Base-by-base conservation (phyloP, 92 coral and sea anemone genomes). In the Desmophyllum pertusum region DNA sequence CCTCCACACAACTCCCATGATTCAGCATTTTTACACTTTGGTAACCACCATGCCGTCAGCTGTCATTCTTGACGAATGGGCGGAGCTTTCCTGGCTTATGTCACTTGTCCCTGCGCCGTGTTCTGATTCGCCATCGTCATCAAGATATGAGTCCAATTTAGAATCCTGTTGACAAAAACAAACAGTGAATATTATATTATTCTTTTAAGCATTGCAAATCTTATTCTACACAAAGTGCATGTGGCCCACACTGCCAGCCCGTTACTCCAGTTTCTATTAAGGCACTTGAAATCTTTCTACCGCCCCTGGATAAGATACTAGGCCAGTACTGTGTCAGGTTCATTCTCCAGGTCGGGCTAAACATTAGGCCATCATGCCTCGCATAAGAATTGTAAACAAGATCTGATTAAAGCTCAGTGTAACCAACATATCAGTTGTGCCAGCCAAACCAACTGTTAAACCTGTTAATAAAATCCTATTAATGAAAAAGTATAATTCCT, bases 101-200 rank as follows among this genome's bases (percentile, higher is more conserved):
- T 94, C 98, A 89, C 98, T 94, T 52, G 86, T 89, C 36, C 86
- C 84, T 4, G 93, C 94, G 4, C 69, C 89, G 27, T 81, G 78
- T 4, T 63, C 88, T 29, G 97, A 93, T 61, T 88, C 98, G 13
- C 95, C 98, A 29, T 94, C 98, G 30, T 94, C 98, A 74, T 94
- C 93, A 27, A 92, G 85, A 19, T 94, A 93, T 2, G 98, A 93
- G 81, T 87, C 98, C n/a, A 80, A 68, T 79, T 93, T 93, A 42
- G 98, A 89, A 50, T 93, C 94, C 97, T 93, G 79, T 51, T 75
- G 17, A n/a, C n/a, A 50, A 38, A 64, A 31, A 15, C 4, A 48
- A 38, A 69, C 50, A 14, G 10, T 21, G 5, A 36, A 62, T 4
- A 27, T 27, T 14, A 25, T 25, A 0, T 25, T 59, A n/a, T 43